Conservation (phyloP, 2,888 invertebrate species). For the Rugalucina vietnamica region DNA sequence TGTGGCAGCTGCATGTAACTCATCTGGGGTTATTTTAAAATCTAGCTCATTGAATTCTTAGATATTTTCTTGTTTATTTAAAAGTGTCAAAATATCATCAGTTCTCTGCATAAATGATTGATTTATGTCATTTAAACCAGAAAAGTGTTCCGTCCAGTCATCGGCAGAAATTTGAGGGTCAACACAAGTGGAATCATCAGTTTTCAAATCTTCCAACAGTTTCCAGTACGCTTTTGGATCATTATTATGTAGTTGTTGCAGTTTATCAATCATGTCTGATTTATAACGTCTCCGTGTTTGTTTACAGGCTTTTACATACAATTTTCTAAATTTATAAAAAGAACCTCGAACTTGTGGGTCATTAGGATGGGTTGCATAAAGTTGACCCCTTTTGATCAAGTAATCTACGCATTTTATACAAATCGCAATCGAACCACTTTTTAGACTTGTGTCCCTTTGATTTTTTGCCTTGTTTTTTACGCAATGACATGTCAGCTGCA, state of each 20-base stretch:
- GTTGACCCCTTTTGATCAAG: neutral
- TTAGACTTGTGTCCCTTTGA: neutral
- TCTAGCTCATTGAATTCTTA: neutral
- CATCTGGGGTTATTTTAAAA: neutral
- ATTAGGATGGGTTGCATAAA: no score
- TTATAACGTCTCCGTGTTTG: no score
- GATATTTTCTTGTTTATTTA: neutral
- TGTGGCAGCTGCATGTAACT: no score
- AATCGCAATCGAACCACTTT: slow-evolving; percentile 10
- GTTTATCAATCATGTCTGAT: no score
- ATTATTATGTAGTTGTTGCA: neutral
- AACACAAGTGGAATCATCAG: neutral
- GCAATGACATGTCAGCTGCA: no score
- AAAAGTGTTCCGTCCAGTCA: neutral
- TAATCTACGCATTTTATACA: neutral
- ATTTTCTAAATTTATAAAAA: no score
- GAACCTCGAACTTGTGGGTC: no score
- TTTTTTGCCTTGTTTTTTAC: neutral
- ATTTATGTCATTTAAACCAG: neutral
- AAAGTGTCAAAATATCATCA: no score
- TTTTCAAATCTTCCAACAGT: slow-evolving; percentile 13
- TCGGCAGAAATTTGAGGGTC: neutral
- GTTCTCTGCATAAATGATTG: neutral
- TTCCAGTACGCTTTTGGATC: no score
- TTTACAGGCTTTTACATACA: no score